phyloP scores from a whole-genome alignment of 2,113 vertebrate species.

The Albula goreensis region DNA sequence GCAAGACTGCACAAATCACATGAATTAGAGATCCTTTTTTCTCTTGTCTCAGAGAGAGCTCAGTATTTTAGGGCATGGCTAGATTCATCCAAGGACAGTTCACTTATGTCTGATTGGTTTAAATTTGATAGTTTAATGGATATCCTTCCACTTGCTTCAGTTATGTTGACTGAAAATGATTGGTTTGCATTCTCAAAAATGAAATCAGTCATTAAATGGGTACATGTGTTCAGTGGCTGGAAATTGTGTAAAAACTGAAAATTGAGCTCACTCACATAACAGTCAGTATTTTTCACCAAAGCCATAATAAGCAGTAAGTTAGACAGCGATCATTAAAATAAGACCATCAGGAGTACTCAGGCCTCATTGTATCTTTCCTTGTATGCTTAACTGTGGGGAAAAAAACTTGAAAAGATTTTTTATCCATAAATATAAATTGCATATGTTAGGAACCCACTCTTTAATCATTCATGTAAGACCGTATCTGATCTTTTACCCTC shows the following conservation, averaged over 20 bases:
- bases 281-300: not conserved
- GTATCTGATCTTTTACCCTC: too few species aligned
- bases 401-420: not conserved
- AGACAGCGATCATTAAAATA: too few species aligned
- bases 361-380: not conserved
- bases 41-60: too few species aligned
- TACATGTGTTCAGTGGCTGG: not conserved
- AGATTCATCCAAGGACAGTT: too few species aligned
- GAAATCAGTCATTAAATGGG: not conserved
- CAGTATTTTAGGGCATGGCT: too few species aligned
- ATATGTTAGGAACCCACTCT: not conserved
- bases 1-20: not conserved
- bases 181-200: not conserved
- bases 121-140: not conserved
- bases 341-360: not conserved
- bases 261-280: not conserved
- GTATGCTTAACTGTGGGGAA: not conserved
- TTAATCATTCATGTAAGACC: slow-evolving; percentile 38
- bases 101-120: not conserved
- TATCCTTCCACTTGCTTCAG: too few species aligned
- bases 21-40: not conserved
- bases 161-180: too few species aligned
- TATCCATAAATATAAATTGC: not conserved
- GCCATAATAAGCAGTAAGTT: too few species aligned
- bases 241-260: too few species aligned